These are phyloP conservation scores for Ips nitidus DNA, from an alignment of 1,140 invertebrate genomes.

Conservation along the genomic window DNA sequence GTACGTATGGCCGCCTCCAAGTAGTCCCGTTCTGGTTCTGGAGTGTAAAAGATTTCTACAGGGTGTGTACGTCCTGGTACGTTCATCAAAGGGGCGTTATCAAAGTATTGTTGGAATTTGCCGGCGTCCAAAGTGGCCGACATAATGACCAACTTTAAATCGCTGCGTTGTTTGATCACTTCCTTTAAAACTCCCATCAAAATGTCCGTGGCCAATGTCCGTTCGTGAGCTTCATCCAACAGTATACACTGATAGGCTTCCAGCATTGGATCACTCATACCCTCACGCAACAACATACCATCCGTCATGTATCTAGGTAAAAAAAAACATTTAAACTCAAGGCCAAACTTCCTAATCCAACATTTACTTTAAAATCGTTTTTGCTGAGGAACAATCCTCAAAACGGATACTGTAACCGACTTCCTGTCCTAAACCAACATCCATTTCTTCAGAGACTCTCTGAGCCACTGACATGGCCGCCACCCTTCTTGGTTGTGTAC, in stretches of 20 bases:
- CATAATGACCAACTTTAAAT: conserved; percentile 99
- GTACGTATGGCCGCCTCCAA: conserved; percentile 98
- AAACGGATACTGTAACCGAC: conserved; percentile 99
- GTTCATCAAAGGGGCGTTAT: conserved; percentile 97
- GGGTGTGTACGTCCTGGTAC: conserved; percentile 96
- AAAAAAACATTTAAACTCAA: background rate
- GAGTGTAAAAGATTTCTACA: conserved; percentile 99
- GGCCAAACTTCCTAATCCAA: background rate
- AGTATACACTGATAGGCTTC: conserved; percentile 95
- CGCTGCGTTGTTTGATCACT: conserved; percentile 88
- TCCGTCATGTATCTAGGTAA: conserved; percentile 91
- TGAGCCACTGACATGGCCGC: conserved; percentile 99
- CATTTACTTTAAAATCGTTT: conserved; percentile 75
- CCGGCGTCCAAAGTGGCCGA: conserved; percentile 99
- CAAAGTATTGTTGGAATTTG: conserved; percentile 99
- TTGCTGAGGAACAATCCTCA: conserved; percentile 96
- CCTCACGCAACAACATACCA: conserved; percentile 99
- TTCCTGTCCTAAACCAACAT: conserved; percentile 90
- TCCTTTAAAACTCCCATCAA: conserved; percentile 99
- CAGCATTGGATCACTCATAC: conserved; percentile 98
- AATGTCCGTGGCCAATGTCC: conserved; percentile 97
- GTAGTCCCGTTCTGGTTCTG: conserved; percentile 97
- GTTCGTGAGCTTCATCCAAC: conserved; percentile 98
- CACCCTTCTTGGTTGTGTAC: conserved; percentile 96
- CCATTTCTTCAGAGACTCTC: conserved; percentile 99